phyloP scores from a whole-genome alignment of 1,140 invertebrate genomes.

The Drosophila busckii region DNA sequence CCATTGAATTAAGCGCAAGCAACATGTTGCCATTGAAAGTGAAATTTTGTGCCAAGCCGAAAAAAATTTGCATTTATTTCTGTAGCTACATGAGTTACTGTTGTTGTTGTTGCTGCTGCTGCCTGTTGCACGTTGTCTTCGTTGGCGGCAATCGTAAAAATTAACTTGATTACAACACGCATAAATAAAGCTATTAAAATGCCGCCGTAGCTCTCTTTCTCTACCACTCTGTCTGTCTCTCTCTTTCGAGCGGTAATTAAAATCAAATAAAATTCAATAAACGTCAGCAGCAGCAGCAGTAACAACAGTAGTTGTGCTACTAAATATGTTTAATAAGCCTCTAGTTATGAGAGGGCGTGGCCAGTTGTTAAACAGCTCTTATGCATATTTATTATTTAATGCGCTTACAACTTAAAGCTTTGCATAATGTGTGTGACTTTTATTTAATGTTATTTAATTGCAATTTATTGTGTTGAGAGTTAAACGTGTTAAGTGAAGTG shows the following conservation, averaged over 20 bases:
- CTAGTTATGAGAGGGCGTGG: conserved; percentile 1
- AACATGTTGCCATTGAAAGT: conserved; percentile 35
- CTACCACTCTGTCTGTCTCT: too few relatives aligned
- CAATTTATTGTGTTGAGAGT: conserved; percentile 42
- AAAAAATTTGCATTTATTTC: conserved; percentile 71
- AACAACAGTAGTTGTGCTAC: conserved; percentile 3
- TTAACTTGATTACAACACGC: conserved; percentile 72
- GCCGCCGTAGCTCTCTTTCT: too few relatives aligned
- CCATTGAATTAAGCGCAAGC: conserved; percentile 59
- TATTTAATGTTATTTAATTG: conserved; percentile 55
- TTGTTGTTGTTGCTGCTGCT: conserved; percentile 17
- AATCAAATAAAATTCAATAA: conserved; percentile 69
- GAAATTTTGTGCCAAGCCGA: too few relatives aligned
- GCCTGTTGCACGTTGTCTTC: conserved; percentile 15
- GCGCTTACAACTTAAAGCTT: conserved; percentile 29
- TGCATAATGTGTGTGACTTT: conserved; percentile 47
- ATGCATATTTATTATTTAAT: conserved; percentile 45
- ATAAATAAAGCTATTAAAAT: conserved; percentile 74
- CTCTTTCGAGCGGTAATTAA: conserved; percentile 57
- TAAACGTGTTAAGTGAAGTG: conserved; percentile 46
- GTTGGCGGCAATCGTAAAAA: conserved; percentile 68
- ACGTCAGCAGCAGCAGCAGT: conserved; percentile 11
- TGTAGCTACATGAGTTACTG: conserved; percentile 25
- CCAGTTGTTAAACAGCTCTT: neutral
- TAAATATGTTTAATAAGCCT: too few relatives aligned